These are phyloP conservation scores for Macquaria australasica DNA, from an alignment of 2,113 vertebrate genomes.

Conservation along the genomic window DNA sequence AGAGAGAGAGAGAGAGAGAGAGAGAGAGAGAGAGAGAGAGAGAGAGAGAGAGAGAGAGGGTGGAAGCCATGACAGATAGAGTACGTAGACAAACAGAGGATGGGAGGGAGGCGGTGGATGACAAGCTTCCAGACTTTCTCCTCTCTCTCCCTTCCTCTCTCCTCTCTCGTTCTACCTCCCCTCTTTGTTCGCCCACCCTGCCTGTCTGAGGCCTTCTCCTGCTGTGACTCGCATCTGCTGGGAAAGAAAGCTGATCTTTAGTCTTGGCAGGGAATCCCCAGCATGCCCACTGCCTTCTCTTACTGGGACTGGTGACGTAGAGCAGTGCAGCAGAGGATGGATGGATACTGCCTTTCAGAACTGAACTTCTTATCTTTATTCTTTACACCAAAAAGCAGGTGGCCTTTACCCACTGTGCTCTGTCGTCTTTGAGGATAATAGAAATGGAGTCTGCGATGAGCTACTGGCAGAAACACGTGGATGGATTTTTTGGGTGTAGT, in stretches of 20 bases:
- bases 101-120: slow-evolving; percentile 10
- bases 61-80: slow-evolving; percentile 12
- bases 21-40: neutral
- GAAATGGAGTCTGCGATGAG: neutral
- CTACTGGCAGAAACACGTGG: neutral
- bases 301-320: neutral
- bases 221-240: slow-evolving; percentile 54
- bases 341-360: neutral
- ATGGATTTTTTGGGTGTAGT: neutral
- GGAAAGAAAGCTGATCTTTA: slow-evolving; percentile 39
- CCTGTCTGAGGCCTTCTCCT: slow-evolving; percentile 19
- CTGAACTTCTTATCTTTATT: neutral
- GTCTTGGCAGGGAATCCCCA: slow-evolving; percentile 45
- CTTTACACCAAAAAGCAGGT: neutral
- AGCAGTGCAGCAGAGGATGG: neutral
- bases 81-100: slow-evolving; percentile 14
- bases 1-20: neutral
- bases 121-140: slow-evolving; percentile 24
- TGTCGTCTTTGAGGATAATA: neutral
- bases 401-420: neutral
- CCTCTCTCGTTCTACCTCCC: neutral
- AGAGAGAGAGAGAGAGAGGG: neutral
- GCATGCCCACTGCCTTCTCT: slow-evolving; percentile 12
- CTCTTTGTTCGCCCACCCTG: neutral
- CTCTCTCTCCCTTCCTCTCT: slow-evolving; percentile 11